These are phyloP conservation scores for Malurus melanocephalus DNA, from an alignment of 2,113 vertebrate genomes.

Conservation along the genomic window DNA sequence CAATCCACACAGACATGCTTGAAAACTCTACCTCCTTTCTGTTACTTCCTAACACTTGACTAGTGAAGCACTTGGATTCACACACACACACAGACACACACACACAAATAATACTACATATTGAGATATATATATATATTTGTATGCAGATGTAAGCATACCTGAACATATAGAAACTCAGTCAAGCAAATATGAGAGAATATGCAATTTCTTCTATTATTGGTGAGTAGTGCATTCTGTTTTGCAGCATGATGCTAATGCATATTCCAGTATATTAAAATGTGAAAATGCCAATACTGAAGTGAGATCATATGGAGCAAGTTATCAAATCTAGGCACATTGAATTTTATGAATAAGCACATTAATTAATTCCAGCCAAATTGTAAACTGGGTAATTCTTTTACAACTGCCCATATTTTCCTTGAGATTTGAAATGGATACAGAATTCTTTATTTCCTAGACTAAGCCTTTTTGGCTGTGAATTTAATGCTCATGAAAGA, in stretches of 20 bases:
- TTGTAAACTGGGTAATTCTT: neutral
- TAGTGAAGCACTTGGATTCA: neutral
- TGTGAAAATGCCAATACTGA: neutral
- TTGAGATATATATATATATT: neutral
- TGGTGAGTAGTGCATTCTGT: neutral
- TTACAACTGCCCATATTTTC: neutral
- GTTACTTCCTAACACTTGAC: neutral
- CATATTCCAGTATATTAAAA: neutral
- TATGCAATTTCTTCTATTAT: neutral
- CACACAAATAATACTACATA: neutral
- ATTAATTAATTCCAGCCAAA: neutral
- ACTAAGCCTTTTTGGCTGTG: neutral
- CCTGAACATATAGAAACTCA: neutral
- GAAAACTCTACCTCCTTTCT: neutral
- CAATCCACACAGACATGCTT: neutral
- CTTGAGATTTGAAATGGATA: neutral
- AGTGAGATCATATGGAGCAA: neutral
- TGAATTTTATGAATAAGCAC: neutral
- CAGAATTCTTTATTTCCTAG: neutral
- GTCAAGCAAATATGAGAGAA: neutral
- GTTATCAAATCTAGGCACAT: neutral
- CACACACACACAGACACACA: neutral
- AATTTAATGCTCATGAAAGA: neutral
- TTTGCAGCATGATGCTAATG: neutral
- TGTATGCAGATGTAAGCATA: neutral